Conservation (phyloP, 2,888 invertebrate species). For the Rutpela maculata region DNA sequence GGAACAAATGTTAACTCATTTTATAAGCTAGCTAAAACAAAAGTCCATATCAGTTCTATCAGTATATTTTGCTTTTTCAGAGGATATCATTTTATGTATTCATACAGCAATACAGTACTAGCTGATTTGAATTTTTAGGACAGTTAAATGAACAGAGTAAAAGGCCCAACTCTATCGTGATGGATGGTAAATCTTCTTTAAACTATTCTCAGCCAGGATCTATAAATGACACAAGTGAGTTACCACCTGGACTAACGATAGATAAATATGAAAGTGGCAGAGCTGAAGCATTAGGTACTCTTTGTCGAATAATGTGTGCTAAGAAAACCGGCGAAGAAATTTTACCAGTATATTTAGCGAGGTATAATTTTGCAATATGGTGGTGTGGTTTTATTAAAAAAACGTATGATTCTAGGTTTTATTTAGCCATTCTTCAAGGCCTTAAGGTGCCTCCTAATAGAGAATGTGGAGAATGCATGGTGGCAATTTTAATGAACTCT, state of each 20-base stretch:
- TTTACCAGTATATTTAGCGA: constrained; percentile 92
- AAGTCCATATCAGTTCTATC: no score
- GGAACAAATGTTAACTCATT: no score
- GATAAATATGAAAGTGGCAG: constrained; percentile 89
- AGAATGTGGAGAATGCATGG: constrained; percentile 87
- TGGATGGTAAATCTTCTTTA: constrained; percentile 77
- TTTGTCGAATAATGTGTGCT: constrained; percentile 96
- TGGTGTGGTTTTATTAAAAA: neutral
- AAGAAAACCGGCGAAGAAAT: constrained; percentile 97
- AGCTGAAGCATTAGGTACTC: constrained; percentile 95
- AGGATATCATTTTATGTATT: no score
- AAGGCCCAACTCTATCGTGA: constrained; percentile 81
- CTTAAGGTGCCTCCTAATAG: constrained; percentile 64
- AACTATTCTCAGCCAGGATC: constrained; percentile 81
- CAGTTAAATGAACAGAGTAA: constrained; percentile 76
- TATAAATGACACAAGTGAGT: constrained; percentile 80
- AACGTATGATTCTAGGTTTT: constrained; percentile 79
- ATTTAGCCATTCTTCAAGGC: constrained; percentile 93
- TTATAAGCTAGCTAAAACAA: no score
- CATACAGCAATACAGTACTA: neutral
- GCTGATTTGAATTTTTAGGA: constrained; percentile 62
- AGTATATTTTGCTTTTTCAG: no score
- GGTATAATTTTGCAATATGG: constrained; percentile 38
- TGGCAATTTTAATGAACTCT: constrained; percentile 91
- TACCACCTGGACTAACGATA: constrained; percentile 83